Base-by-base conservation (phyloP, 1,140 invertebrate species). In the Zaprionus camerounensis region DNA sequence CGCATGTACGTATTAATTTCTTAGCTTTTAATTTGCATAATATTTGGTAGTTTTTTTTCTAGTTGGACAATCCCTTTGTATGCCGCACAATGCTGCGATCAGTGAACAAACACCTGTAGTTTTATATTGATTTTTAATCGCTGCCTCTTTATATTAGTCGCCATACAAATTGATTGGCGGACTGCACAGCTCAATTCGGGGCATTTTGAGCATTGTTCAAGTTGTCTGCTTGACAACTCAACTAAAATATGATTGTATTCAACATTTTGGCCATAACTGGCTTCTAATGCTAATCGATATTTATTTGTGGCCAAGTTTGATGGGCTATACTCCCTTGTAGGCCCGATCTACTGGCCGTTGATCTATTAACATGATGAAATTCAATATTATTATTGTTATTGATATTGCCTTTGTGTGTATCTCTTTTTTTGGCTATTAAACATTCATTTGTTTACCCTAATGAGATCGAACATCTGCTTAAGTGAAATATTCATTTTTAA, bases 81-180 rank as follows among this genome's bases (percentile, higher is more conserved):
- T 59, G 65, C 53, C 36, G 34, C 51, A 64, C 73, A 79, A 65
- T 71, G 57, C 66, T 61, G 17, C 64, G 49, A 65, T 70, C 65
- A 71, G 17, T 76, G 55, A 75, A 76, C 63, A 73, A 67, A 67
- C n/a, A 31, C 44, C 36, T 66, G 49, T 59, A 53, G 46, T 55
- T 87, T 88, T 88, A 88, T 81, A 88, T 88, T 88, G 81, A 85
- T 90, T 88, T 90, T 88, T 91, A 90, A 85, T 91, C 82, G 79
- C n/a, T 59, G 66, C 62, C 57, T 36, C 73, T 88, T 83, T 81
- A 70, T 78, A 72, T 74, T 73, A 51, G 26, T 65, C 28, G 61
- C 41, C 57, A 70, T 13, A 69, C 28, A 69, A 63, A 51, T n/a
- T 34, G 58, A 26, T 31, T 36, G 20, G 31, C 34, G n/a, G 5